Evolutionary conservation across 2,888 invertebrate genomes (phyloP), one percentile per base, ranked within the genome.

Genomic region (Corythucha ciliata): DNA sequence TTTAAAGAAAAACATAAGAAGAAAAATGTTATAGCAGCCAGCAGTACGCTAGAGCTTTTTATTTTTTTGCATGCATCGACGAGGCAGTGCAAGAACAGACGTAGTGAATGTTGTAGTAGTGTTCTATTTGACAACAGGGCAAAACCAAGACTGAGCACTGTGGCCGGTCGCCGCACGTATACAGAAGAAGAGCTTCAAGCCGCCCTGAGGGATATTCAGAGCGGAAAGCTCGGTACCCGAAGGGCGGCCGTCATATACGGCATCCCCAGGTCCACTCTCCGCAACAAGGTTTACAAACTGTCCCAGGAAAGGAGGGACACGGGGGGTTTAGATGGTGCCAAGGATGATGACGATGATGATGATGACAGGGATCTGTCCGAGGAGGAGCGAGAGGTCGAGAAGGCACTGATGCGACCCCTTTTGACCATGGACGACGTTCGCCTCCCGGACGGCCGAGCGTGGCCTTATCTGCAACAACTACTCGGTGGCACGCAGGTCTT

Each of bases 211-310:
- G 96, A 94, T 70, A 92, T 96, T 66, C 85, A 90, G 69, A 84
- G 84, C 60, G 93, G 93, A 16, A 85, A 89, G 65, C 74, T 96
- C 61, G 94, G 93, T 59, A 92, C 93, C 5, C 74, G 94, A 39
- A 76, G 94, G 53, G 94, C 96, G 7, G 89, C 96, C 47, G 89
- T 90, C 48, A 83, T 93, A 63, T 97, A 97, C 71, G 92, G 93
- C 63, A 93, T 96, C 67, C 96, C 96, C 6, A 79, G 96, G 59
- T 93, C 96, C 59, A 96, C 94, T 22, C 78, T 97, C 45, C 79
- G 96, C 57, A 97, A 94, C 74, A 97, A 97, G 72, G 90, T 88
- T 66, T 84, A 85, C 75, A 89, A 89, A 69, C 73, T 86, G 64
- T 76, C 79, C 51, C 72, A 81, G 70, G 85, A 85, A 62, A 74